Conservation (phyloP, 2,113 vertebrate genomes). For the Alosa alosa region DNA sequence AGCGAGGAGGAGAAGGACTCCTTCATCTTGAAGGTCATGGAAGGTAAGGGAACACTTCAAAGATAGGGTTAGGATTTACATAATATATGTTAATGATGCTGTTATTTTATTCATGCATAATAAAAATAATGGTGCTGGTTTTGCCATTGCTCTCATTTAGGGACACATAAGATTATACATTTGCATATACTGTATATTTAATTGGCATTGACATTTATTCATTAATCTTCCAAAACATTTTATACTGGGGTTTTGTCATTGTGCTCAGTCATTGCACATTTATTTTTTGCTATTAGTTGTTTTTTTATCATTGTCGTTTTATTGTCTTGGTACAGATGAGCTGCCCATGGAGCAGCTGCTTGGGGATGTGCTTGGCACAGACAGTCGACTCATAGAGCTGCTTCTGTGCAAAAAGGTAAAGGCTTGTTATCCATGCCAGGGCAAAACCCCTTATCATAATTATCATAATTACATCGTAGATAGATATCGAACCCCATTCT, state of each 20-base stretch:
- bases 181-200: too few relatives aligned
- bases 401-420: constrained; percentile 66
- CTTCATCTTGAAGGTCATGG: constrained; percentile 56
- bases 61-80: neutral
- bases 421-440: neutral
- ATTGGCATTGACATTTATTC: too few relatives aligned
- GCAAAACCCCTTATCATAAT: neutral
- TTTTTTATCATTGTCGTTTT: neutral
- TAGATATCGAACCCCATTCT: neutral
- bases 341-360: constrained; percentile 62
- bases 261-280: neutral
- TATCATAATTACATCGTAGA: neutral
- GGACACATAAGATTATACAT: too few relatives aligned
- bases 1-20: constrained; percentile 59
- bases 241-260: neutral
- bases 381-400: constrained; percentile 63
- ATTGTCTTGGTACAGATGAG: constrained; percentile 35
- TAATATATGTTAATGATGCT: too few relatives aligned
- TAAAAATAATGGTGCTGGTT: neutral
- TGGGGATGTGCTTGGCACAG: constrained; percentile 53
- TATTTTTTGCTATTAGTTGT: neutral
- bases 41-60: constrained; percentile 50
- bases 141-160: neutral
- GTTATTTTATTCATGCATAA: too few relatives aligned
- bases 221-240: too few relatives aligned